Evolutionary conservation across 2,888 invertebrate species (phyloP).

Genomic region (Caenorhabditis sp.): DNA sequence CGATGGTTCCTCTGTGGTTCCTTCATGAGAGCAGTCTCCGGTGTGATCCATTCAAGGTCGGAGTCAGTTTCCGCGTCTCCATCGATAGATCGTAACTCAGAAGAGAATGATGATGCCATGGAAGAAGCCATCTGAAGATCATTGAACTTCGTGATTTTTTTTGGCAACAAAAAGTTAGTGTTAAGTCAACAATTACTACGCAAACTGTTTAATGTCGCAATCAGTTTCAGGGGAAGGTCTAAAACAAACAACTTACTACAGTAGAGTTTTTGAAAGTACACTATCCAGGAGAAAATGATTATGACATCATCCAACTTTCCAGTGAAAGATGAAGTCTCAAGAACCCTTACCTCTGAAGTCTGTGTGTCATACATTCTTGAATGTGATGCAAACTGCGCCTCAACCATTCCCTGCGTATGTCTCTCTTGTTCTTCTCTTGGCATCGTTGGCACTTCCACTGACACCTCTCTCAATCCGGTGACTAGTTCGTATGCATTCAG

Average conservation of each 20-base stretch:
- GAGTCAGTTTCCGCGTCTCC: constrained; percentile 81
- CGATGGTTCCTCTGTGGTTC: constrained; percentile 18
- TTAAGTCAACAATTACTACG: background rate
- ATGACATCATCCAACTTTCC: no score
- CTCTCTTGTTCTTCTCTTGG: constrained; percentile 60
- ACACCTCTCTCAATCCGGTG: constrained; percentile 47
- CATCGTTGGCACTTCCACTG: constrained; percentile 52
- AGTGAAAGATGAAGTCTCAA: background rate
- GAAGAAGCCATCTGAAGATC: constrained; percentile 76
- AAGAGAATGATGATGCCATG: constrained; percentile 82
- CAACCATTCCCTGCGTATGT: constrained; percentile 62
- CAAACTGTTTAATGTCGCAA: no score
- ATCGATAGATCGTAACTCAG: constrained; percentile 81
- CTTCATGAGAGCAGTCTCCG: constrained; percentile 72
- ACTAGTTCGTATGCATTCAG: constrained; percentile 68
- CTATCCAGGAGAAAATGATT: no score
- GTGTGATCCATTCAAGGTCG: constrained; percentile 81
- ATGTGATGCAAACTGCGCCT: constrained; percentile 56
- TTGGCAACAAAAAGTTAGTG: background rate
- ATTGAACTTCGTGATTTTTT: background rate
- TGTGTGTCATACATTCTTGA: constrained; percentile 62
- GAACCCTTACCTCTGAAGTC: constrained; percentile 54
- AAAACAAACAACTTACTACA: no score
- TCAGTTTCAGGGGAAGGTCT: no score
- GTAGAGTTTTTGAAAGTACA: no score